phyloP scores from a whole-genome alignment of 1,140 invertebrate genomes.

The Cotesia glomerata region DNA sequence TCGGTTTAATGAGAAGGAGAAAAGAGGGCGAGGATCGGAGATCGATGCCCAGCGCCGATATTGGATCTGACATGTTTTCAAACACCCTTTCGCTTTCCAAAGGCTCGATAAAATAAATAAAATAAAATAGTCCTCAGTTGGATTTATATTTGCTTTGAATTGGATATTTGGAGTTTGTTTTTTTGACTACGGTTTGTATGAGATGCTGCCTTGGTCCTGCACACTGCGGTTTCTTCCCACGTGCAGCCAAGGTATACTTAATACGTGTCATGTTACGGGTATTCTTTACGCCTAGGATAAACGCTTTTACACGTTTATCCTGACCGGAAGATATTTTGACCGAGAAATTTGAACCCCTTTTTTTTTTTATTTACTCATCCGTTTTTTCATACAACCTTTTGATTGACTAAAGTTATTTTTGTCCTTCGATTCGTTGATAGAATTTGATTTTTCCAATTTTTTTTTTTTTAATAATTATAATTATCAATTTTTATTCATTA shows the following conservation, averaged over 20 bases:
- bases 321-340: constrained; percentile 57
- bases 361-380: constrained; percentile 27
- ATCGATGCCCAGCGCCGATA: constrained; percentile 59
- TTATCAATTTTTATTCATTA: too few relatives aligned
- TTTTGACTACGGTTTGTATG: constrained; percentile 52
- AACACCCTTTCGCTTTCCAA: constrained; percentile 39
- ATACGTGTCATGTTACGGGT: constrained; percentile 56
- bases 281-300: constrained; percentile 37
- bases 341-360: constrained; percentile 48
- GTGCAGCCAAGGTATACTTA: constrained; percentile 45
- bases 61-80: constrained; percentile 63
- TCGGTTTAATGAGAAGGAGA: neutral
- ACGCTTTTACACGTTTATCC: constrained; percentile 12
- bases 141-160: too few relatives aligned
- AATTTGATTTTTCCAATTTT: too few relatives aligned
- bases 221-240: constrained; percentile 56
- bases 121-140: too few relatives aligned
- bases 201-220: constrained; percentile 38
- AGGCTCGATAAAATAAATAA: too few relatives aligned
- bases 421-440: too few relatives aligned
- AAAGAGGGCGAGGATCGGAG: constrained; percentile 16
- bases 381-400: neutral
- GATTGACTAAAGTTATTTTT: too few relatives aligned
- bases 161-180: too few relatives aligned
- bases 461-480: too few relatives aligned